Evolutionary conservation across 2,113 vertebrate genomes (phyloP), one percentile per base, ranked within the genome.

Genomic region (Cinclus cinclus): DNA sequence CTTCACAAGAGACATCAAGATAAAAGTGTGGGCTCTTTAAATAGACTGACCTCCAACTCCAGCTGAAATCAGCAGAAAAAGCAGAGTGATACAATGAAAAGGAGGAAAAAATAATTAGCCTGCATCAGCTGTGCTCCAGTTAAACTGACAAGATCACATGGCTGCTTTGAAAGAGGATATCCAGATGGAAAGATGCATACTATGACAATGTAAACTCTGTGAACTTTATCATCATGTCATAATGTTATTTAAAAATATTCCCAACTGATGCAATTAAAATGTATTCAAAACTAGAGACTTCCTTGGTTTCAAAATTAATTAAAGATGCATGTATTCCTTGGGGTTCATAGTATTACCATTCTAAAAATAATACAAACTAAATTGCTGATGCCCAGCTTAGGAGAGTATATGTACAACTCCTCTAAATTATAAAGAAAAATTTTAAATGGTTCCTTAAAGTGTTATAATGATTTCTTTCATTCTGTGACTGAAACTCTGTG

Each of bases 51-150:
- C 83, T 94, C 91, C 85, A 96, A 56, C 94, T 97, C 94, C 46
- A 91, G 93, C 97, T 97, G 96, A 95, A 97, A 95, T 94, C 93
- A 78, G 92, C 88, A 94, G 71, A 68, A 94, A 95, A 90, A 92
- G 73, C 87, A 94, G 83, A 85, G 30, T 10, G 35, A 87, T 35
- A 81, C 80, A 91, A 87, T 44, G 41, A 88, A 86, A 44, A 79
- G 27, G 28, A 75, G 56, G 82, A 92, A 76, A 86, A 95, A 80
- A 81, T 70, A 69, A 93, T 94, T 52, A 91, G 41, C 16, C 91
- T 28, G 68, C 62, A 96, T 91, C 96, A 95, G 80, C 94, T 94
- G 92, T 95, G 86, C 39, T 49, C 49, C 59, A 89, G 55, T 65
- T 50, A 96, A 89, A 95, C 46, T 77, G 81, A 7, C 87, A 95